Percentiles rank a stretch among this genome's conserved stretches.
Evolutionary conservation across 2,888 invertebrate genomes (phyloP).

Genomic region (Amiota minor): DNA sequence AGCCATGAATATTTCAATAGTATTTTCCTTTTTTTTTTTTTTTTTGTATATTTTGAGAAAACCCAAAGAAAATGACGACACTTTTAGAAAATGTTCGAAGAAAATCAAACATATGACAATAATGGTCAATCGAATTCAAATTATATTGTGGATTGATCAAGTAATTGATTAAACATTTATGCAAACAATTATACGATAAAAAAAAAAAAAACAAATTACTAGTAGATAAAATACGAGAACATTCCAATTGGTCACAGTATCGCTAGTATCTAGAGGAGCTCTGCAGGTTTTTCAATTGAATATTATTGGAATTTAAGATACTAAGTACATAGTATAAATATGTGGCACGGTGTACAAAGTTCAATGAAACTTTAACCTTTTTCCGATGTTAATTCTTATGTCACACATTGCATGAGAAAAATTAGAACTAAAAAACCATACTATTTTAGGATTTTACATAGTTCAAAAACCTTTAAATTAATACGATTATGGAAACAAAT

Average conservation of each 20-base stretch:
- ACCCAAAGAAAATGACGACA: no score
- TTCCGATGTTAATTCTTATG: background rate
- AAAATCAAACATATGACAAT: no score
- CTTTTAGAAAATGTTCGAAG: no score
- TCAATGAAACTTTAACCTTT: slow-evolving; percentile 16
- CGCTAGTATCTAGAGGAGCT: background rate
- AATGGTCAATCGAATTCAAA: background rate
- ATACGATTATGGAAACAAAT: background rate
- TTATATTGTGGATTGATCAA: background rate
- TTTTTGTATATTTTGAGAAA: no score
- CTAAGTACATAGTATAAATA: no score
- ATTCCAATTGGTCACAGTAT: background rate
- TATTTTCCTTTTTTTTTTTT: no score
- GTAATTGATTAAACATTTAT: slow-evolving; percentile 24
- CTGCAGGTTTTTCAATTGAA: background rate
- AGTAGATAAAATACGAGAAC: background rate
- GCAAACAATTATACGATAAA: background rate
- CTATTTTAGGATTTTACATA: background rate
- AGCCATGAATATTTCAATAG: no score
- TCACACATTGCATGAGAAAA: slow-evolving; percentile 15
- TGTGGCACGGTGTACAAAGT: background rate
- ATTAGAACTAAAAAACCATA: no score
- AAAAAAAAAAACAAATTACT: background rate
- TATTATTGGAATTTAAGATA: no score
- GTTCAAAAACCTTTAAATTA: background rate